These are phyloP conservation scores for Sympetrum striolatum DNA, from an alignment of 2,888 invertebrate species.

Conservation along the genomic window DNA sequence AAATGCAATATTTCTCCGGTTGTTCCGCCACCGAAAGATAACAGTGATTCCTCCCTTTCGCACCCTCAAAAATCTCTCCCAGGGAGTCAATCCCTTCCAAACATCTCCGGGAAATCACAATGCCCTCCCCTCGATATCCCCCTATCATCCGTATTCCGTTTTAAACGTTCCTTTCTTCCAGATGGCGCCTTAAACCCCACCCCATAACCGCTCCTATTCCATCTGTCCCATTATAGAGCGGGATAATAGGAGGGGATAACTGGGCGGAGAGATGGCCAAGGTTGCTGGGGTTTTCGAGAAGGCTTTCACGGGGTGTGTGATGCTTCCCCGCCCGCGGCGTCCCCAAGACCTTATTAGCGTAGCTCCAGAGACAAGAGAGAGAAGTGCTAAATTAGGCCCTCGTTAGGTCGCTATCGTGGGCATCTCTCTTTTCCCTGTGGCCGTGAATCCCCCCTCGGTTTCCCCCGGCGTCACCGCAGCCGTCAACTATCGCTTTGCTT, in stretches of 20 bases:
- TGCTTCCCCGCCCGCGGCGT: background rate
- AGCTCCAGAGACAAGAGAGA: background rate
- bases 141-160: background rate
- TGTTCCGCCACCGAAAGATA: background rate
- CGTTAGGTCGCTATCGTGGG: conserved; percentile 1
- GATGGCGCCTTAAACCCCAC: conserved; percentile 14
- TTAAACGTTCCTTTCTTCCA: conserved; percentile 25
- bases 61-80: background rate
- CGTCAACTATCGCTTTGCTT: conserved; percentile 12
- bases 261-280: background rate
- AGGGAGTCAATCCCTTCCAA: background rate
- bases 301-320: background rate
- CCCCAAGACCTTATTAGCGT: background rate
- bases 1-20: background rate
- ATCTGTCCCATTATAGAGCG: conserved; percentile 20
- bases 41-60: background rate
- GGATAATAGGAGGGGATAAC: conserved; percentile 4
- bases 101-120: conserved; percentile 26
- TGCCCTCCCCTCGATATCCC: background rate
- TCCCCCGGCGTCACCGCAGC: background rate
- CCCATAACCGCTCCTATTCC: background rate
- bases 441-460: background rate
- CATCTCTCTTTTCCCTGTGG: background rate
- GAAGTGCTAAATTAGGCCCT: conserved; percentile 33
- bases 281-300: background rate